A percentile compares a stretch with the other conserved stretches of the same genome.
These are phyloP conservation scores for Microctenopoma steveboyesi DNA, from an alignment of 2,797 vertebrate species.

Conservation along the genomic window DNA sequence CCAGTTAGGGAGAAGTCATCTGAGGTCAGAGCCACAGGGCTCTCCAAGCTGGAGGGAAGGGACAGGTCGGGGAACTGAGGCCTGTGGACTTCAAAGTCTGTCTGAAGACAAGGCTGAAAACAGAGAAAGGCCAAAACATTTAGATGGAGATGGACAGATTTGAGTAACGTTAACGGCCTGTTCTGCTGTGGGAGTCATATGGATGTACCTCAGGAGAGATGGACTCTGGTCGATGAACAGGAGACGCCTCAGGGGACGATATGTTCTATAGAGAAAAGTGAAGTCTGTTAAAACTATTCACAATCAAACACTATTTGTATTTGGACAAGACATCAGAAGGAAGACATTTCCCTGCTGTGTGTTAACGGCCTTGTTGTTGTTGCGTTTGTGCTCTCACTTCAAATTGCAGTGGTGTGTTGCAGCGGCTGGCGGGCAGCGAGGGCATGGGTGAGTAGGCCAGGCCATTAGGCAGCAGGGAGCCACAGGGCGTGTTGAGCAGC, in stretches of 20 bases:
- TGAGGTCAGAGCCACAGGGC: conserved; percentile 80
- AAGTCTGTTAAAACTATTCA: conserved; percentile 6
- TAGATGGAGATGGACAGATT: no score
- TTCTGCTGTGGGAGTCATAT: not conserved
- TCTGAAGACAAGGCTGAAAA: conserved; percentile 87
- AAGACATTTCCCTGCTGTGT: no score
- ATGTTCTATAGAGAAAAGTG: conserved; percentile 89
- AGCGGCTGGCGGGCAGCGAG: conserved; percentile 93
- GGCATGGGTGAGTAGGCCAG: conserved; percentile 90
- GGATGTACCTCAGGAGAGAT: conserved; percentile 92
- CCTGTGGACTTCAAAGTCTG: conserved; percentile 87
- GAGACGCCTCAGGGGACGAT: conserved; percentile 94
- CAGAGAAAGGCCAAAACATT: conserved; percentile 13
- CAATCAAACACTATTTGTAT: not conserved
- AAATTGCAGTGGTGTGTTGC: conserved; percentile 98
- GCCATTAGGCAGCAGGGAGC: conserved; percentile 86
- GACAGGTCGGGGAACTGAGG: conserved; percentile 87
- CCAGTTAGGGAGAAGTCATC: conserved; percentile 85
- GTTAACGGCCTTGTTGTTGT: no score
- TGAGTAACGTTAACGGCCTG: not conserved
- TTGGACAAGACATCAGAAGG: not conserved
- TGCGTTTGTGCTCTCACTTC: conserved; percentile 82
- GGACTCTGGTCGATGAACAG: conserved; percentile 91
- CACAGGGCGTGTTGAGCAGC: conserved; percentile 83
- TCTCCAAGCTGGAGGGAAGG: conserved; percentile 86